Conservation (phyloP, 2,797 vertebrate genomes). For the Pelochelys cantorii region DNA sequence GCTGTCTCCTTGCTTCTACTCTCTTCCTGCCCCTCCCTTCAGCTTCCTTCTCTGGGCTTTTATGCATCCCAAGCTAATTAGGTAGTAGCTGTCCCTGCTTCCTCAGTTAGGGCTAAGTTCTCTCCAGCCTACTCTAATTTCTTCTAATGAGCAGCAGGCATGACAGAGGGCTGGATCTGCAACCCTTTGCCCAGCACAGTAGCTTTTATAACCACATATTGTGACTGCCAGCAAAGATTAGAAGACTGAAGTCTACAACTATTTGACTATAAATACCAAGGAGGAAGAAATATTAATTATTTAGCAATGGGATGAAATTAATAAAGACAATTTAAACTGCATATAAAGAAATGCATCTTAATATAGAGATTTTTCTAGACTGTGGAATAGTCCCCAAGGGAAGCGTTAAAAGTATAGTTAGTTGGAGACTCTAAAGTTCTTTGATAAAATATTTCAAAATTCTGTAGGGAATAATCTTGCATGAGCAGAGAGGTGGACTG, state of each 20-base stretch:
- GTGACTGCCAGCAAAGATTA: neutral
- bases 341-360: constrained; percentile 43
- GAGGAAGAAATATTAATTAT: constrained; percentile 37
- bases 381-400: constrained; percentile 10
- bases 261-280: constrained; percentile 35
- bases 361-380: constrained; percentile 20
- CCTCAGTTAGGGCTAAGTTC: too few species aligned
- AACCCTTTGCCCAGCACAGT: neutral
- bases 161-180: too few species aligned
- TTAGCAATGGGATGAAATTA: constrained; percentile 39
- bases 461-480: neutral
- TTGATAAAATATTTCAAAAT: neutral
- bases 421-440: constrained; percentile 22
- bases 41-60: too few species aligned
- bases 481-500: constrained; percentile 4
- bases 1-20: too few species aligned
- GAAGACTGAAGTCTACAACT: constrained; percentile 41
- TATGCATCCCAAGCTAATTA: too few species aligned
- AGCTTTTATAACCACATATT: neutral
- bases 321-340: constrained; percentile 45
- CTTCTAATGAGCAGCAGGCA: too few species aligned
- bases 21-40: too few species aligned
- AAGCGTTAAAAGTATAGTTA: constrained; percentile 2
- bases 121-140: too few species aligned
- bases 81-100: too few species aligned